phyloP scores from a whole-genome alignment of 2,888 invertebrate genomes.

The Cataglyphis cursor region DNA sequence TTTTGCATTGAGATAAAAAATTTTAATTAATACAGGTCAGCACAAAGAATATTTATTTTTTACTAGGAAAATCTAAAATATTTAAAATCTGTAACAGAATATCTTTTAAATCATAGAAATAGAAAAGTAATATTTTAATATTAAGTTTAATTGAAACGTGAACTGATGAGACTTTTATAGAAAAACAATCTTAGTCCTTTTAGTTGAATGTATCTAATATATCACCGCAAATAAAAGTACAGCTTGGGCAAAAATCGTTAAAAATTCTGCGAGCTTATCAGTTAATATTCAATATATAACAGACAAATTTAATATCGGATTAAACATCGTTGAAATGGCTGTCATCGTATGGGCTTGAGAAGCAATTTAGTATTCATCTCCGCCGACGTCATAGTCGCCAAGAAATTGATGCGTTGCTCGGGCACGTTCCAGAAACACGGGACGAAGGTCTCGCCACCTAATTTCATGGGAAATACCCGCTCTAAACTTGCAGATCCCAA shows the following conservation, averaged over 20 bases:
- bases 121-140: not conserved
- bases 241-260: not conserved
- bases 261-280: not conserved
- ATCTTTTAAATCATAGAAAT: not conserved
- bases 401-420: constrained; percentile 54
- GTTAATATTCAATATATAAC: not conserved
- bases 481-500: constrained; percentile 58
- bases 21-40: not conserved
- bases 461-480: constrained; percentile 63
- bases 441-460: constrained; percentile 46
- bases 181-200: no score
- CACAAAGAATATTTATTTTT: not conserved
- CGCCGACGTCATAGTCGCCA: constrained; percentile 25
- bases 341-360: not conserved
- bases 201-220: not conserved
- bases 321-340: constrained; percentile 16
- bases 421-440: constrained; percentile 19
- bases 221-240: not conserved
- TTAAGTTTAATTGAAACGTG: no score
- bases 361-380: constrained; percentile 52
- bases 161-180: no score
- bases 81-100: no score
- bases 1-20: not conserved
- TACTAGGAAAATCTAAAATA: not conserved
- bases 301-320: not conserved